Conservation (phyloP, 2,797 vertebrate genomes). For the Phoxinus dragarum region DNA sequence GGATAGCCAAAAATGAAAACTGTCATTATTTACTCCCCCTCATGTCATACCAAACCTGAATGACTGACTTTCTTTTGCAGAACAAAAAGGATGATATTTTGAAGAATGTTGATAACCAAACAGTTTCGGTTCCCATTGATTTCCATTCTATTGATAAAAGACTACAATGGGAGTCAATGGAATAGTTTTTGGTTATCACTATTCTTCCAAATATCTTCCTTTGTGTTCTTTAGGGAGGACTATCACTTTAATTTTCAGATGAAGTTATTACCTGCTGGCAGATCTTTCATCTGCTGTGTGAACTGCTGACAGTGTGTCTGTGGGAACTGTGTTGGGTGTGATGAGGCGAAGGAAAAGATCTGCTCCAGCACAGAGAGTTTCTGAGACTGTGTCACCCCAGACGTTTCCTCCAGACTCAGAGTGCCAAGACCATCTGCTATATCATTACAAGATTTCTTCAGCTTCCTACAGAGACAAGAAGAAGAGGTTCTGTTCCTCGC, state of each 20-base stretch:
- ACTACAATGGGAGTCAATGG: no score
- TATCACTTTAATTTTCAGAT: neutral
- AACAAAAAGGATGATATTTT: neutral
- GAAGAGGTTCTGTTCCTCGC: neutral
- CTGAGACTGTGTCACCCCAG: conserved; percentile 39
- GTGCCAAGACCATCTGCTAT: conserved; percentile 76
- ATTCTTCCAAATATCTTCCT: neutral
- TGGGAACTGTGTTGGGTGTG: conserved; percentile 72
- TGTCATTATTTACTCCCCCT: neutral
- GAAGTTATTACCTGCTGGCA: conserved; percentile 73
- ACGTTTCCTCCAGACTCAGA: conserved; percentile 77
- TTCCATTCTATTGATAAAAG: neutral
- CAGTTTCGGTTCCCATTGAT: neutral
- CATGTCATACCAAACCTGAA: neutral
- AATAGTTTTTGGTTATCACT: neutral
- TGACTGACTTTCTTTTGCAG: neutral
- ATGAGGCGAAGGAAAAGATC: conserved; percentile 81
- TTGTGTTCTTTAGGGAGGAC: neutral
- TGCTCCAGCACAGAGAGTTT: conserved; percentile 74
- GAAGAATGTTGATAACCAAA: neutral
- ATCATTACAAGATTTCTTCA: conserved; percentile 76
- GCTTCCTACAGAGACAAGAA: conserved; percentile 76
- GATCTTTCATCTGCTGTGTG: conserved; percentile 68
- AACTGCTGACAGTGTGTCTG: conserved; percentile 75
- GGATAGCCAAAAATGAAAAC: neutral